These are phyloP conservation scores for Paradoxurus hermaphroditus DNA, from an alignment of 2,113 vertebrate genomes.

Conservation along the genomic window DNA sequence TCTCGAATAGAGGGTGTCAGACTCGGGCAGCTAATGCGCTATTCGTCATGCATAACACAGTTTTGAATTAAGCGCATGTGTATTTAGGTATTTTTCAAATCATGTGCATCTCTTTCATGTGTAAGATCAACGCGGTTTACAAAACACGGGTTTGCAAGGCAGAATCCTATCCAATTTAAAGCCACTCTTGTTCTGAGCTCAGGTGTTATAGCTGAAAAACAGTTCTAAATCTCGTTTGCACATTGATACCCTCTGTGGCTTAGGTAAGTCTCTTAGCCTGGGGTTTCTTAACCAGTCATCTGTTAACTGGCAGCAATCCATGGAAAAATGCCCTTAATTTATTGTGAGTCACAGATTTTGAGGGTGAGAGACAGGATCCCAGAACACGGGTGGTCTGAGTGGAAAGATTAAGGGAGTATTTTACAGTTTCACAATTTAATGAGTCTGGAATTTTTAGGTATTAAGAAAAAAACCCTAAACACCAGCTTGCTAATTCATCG, in stretches of 20 bases:
- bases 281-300: conserved; percentile 59
- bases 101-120: conserved; percentile 29
- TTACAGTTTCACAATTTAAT: conserved; percentile 2
- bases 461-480: neutral
- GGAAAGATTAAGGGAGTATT: conserved; percentile 49
- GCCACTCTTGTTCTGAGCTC: conserved; percentile 60
- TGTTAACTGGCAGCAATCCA: conserved; percentile 69
- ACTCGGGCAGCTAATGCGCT: conserved; percentile 49
- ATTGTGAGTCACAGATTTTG: conserved; percentile 72
- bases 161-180: conserved; percentile 2
- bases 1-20: neutral
- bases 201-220: conserved; percentile 67
- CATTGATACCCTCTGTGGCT: conserved; percentile 57
- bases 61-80: conserved; percentile 54
- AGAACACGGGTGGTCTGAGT: neutral
- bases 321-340: conserved; percentile 69
- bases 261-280: conserved; percentile 51
- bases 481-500: neutral
- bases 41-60: conserved; percentile 60
- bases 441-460: conserved; percentile 10
- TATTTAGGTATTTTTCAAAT: conserved; percentile 54
- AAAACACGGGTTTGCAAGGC: conserved; percentile 13
- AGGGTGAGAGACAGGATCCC: conserved; percentile 23
- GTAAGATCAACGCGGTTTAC: conserved; percentile 43
- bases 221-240: conserved; percentile 61